phyloP scores from a whole-genome alignment of 2,113 vertebrate species.

The Brienomyrus longianalis region DNA sequence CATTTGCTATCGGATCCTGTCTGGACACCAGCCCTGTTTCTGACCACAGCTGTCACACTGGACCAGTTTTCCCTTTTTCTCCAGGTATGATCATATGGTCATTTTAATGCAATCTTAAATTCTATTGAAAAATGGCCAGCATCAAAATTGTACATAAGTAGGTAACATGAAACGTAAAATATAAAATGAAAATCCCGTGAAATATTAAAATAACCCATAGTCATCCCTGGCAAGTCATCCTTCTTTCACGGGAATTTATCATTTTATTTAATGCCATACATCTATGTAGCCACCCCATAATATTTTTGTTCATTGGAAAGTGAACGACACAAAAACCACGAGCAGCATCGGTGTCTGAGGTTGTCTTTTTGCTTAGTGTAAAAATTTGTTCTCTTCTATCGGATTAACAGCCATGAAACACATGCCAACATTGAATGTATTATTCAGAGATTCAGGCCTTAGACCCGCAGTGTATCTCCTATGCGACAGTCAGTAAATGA shows the following conservation, averaged over 20 bases:
- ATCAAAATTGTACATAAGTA: neutral
- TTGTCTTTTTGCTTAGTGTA: neutral
- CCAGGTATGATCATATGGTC: neutral
- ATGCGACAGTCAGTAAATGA: neutral
- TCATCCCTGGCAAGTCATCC: neutral
- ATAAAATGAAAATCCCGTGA: neutral
- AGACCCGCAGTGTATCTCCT: neutral
- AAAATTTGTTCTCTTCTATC: neutral
- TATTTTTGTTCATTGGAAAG: neutral
- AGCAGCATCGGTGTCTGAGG: neutral
- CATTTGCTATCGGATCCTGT: neutral
- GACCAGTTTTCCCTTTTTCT: neutral
- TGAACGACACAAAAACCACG: neutral
- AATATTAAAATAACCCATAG: neutral
- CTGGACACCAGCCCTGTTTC: neutral
- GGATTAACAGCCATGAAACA: neutral
- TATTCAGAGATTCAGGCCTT: neutral
- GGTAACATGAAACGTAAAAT: neutral
- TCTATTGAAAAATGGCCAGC: neutral
- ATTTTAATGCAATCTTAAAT: neutral
- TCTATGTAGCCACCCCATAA: neutral
- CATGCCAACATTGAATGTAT: neutral
- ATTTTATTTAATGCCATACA: neutral
- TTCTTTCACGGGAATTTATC: neutral
- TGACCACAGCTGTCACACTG: neutral